These are phyloP conservation scores for Amblyopsis hoosieri DNA, from an alignment of 2,797 vertebrate genomes.

Conservation along the genomic window DNA sequence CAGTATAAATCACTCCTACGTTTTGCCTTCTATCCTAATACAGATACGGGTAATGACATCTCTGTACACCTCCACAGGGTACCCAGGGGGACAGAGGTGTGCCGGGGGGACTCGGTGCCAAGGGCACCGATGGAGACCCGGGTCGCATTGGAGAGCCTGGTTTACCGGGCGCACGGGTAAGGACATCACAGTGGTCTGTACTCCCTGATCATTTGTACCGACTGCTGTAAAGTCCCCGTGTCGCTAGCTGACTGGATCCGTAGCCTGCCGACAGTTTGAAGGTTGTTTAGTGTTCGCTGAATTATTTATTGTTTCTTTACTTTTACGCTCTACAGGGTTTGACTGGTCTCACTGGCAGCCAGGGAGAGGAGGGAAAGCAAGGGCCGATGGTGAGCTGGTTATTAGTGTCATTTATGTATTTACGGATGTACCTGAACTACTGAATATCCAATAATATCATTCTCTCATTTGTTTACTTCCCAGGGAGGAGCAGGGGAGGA, in stretches of 20 bases:
- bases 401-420: neutral
- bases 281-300: too few species aligned
- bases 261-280: too few species aligned
- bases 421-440: neutral
- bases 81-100: conserved; percentile 91
- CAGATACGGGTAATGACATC: too few species aligned
- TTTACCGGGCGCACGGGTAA: conserved; percentile 94
- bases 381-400: conserved; percentile 87
- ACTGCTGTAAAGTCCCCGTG: too few species aligned
- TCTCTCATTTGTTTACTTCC: neutral
- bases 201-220: too few species aligned
- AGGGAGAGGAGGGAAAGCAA: conserved; percentile 92
- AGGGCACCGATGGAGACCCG: conserved; percentile 89
- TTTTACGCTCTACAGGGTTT: conserved; percentile 82
- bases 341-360: conserved; percentile 88
- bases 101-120: conserved; percentile 82
- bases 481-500: conserved; percentile 94
- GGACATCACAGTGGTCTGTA: conserved; percentile 8
- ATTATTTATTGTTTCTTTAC: too few species aligned
- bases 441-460: neutral
- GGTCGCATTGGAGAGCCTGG: conserved; percentile 93
- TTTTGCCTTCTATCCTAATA: too few species aligned
- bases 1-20: too few species aligned
- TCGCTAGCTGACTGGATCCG: too few species aligned
- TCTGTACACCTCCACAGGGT: conserved; percentile 74